These are phyloP conservation scores for Perccottus glenii DNA, from an alignment of 2,113 vertebrate genomes.

Conservation along the genomic window DNA sequence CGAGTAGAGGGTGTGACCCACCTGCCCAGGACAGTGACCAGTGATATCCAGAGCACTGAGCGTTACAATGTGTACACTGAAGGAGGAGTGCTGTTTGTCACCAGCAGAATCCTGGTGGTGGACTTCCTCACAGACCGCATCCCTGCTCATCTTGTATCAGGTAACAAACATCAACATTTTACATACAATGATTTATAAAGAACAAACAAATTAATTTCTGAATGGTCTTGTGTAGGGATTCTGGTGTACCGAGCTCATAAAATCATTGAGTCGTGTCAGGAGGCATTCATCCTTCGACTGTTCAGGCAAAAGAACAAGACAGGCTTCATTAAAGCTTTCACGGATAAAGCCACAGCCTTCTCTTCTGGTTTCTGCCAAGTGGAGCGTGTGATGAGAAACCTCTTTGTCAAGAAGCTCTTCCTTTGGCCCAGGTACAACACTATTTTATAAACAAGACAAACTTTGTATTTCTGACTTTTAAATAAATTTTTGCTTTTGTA, in stretches of 20 bases:
- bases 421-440: slow-evolving; percentile 90
- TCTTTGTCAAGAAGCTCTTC: slow-evolving; percentile 95
- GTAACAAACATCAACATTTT: slow-evolving; percentile 59
- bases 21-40: slow-evolving; percentile 90
- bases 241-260: slow-evolving; percentile 92
- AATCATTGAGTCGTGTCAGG: slow-evolving; percentile 96
- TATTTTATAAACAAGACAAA: not conserved
- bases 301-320: slow-evolving; percentile 98
- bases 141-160: slow-evolving; percentile 91
- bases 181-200: not conserved
- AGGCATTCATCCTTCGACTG: slow-evolving; percentile 95
- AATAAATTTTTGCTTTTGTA: not conserved
- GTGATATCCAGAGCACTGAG: slow-evolving; percentile 85
- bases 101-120: slow-evolving; percentile 95
- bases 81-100: slow-evolving; percentile 94
- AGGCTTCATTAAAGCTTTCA: slow-evolving; percentile 98
- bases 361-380: slow-evolving; percentile 94
- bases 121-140: slow-evolving; percentile 95
- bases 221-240: slow-evolving; percentile 79
- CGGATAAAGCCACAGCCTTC: slow-evolving; percentile 93
- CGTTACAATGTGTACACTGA: slow-evolving; percentile 91
- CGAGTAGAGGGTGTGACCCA: slow-evolving; percentile 87
- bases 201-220: not conserved
- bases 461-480: not conserved
- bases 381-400: slow-evolving; percentile 96